phyloP scores from a whole-genome alignment of 2,113 vertebrate genomes.

The Caretta caretta region DNA sequence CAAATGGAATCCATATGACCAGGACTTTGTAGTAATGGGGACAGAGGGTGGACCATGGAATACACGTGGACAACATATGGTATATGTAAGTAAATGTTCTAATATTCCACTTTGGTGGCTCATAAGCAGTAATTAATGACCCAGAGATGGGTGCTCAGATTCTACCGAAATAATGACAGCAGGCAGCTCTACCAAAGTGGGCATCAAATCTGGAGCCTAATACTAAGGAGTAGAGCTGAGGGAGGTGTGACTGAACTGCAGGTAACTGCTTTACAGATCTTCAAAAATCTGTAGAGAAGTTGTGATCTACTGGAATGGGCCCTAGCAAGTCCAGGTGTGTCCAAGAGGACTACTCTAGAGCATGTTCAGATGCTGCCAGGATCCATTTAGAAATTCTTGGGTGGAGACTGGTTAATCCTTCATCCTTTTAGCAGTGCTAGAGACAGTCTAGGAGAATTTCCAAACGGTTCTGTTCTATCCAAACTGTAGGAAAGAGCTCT shows the following conservation, averaged over 20 bases:
- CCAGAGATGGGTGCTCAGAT: neutral
- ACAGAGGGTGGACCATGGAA: neutral
- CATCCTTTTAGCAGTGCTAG: too few species aligned
- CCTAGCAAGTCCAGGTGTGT: too few species aligned
- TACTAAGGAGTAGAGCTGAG: neutral
- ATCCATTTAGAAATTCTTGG: too few species aligned
- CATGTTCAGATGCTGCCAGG: too few species aligned
- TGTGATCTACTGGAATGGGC: too few species aligned
- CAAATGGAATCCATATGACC: neutral
- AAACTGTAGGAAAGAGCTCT: too few species aligned
- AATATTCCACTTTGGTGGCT: neutral
- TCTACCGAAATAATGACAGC: neutral
- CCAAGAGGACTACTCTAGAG: too few species aligned
- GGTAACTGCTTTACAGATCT: too few species aligned
- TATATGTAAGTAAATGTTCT: neutral
- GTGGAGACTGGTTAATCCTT: too few species aligned
- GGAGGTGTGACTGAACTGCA: neutral
- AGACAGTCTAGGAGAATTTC: too few species aligned
- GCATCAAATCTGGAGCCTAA: neutral
- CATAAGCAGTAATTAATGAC: neutral
- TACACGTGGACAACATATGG: neutral
- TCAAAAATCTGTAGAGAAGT: too few species aligned
- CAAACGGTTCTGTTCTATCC: too few species aligned
- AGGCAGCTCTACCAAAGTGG: neutral
- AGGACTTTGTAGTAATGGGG: neutral